Conservation (phyloP, 2,797 vertebrate species). For the Parambassis ranga region DNA sequence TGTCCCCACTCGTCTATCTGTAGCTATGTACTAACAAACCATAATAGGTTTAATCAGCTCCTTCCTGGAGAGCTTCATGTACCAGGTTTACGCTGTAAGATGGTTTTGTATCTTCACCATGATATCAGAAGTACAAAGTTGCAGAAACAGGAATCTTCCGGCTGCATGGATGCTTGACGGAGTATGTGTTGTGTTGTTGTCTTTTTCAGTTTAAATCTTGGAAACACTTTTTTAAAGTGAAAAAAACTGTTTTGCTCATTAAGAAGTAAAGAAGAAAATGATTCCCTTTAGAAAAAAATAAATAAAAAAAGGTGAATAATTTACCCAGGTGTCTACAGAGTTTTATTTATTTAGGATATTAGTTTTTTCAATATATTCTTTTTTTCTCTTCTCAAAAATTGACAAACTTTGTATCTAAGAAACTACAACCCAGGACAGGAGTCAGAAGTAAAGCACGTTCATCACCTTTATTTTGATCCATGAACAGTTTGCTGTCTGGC, state of each 20-base stretch:
- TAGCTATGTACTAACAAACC: background rate
- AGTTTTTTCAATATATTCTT: no score
- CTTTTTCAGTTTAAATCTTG: slow-evolving; percentile 2
- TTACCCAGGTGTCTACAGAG: background rate
- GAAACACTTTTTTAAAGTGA: slow-evolving; percentile 44
- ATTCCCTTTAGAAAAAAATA: slow-evolving; percentile 12
- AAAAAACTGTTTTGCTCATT: slow-evolving; percentile 24
- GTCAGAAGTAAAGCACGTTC: no score
- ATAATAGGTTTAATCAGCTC: background rate
- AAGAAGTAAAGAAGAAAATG: slow-evolving; percentile 26
- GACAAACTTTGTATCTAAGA: no score
- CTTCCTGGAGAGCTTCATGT: background rate
- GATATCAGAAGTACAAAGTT: background rate
- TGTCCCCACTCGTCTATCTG: background rate
- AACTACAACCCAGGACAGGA: no score
- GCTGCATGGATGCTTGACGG: background rate
- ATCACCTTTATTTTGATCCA: no score
- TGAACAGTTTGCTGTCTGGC: no score
- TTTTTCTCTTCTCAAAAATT: no score
- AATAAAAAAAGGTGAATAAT: slow-evolving; percentile 22
- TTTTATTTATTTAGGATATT: background rate
- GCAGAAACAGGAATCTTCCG: background rate
- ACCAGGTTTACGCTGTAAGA: background rate
- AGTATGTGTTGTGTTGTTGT: slow-evolving; percentile 54
- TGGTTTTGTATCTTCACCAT: background rate